Evolutionary conservation across 2,888 invertebrate species (phyloP), one percentile per base, ranked within the genome.

Genomic region (Vannuccia rotundouncinata): DNA sequence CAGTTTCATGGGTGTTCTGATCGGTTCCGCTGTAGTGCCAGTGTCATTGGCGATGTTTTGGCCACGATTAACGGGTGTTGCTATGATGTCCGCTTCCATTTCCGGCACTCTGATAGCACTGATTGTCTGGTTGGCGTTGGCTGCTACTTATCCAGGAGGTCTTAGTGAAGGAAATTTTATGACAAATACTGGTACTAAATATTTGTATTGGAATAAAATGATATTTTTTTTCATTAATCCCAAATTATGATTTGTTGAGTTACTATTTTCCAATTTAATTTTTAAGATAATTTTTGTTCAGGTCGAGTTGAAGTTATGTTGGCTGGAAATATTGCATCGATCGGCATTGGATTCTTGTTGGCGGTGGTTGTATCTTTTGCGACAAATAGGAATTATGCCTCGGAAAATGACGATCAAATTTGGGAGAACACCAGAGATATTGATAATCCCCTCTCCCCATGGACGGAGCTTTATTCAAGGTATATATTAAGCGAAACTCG

Each of bases 401-500:
- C 79, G 1, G 82, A 80, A 25, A 82, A 80, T 17, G 82, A 80
- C 1, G 80, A 81, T 13, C 86, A 86, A 78, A 84, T 85, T 1
- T 88, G 88, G 88, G 88, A 89, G 82, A 85, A 84, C 79, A 88
- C 88, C 1, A 80, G 88, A 73, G 87, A 88, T 81, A 88, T 88
- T 13, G 88, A 88, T 83, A 89, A 87, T 81, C 88, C 88, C 0
- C 84, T 88, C 1, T 83, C 83, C 78, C 88, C 88, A 0, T 88
- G 88, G 88, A 86, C 86, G 5, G 88, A 89, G 81, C 82, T 85
- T 0, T 87, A 87, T 81, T 84, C 85, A 17, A 85, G 84, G 87
- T 87, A 82, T n/a, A n/a, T n/a, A n/a, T n/a, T n/a, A n/a, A n/a
- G n/a, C n/a, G n/a, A 81, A 81, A 31, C 22, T 73, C 2, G 45